Conservation (phyloP, 1,140 invertebrate species). For the Adelges cooleyi region DNA sequence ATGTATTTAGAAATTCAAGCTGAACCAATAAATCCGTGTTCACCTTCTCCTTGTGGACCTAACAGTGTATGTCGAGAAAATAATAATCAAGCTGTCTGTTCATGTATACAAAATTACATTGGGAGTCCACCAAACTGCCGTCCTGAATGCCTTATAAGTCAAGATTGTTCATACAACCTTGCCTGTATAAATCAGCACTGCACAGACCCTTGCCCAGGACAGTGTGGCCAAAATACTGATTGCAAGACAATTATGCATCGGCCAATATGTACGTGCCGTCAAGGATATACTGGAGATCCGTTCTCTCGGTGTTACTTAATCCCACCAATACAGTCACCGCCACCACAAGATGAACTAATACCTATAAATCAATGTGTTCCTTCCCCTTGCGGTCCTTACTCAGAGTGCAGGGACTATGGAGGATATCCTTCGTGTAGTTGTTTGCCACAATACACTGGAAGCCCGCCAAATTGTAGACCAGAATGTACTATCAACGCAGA, state of each 20-base stretch:
- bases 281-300: constrained; percentile 56
- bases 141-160: constrained; percentile 42
- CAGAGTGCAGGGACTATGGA: constrained; percentile 41
- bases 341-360: constrained; percentile 32
- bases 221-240: constrained; percentile 46
- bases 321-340: constrained; percentile 33
- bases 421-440: constrained; percentile 39
- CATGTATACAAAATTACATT: constrained; percentile 39
- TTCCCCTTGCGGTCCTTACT: constrained; percentile 45
- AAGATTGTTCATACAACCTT: constrained; percentile 40
- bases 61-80: constrained; percentile 50
- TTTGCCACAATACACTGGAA: constrained; percentile 37
- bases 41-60: constrained; percentile 47
- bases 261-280: constrained; percentile 59
- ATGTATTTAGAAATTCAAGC: constrained; percentile 30
- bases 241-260: constrained; percentile 64
- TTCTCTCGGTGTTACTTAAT: constrained; percentile 42
- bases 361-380: constrained; percentile 38
- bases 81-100: constrained; percentile 48
- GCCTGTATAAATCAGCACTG: constrained; percentile 44
- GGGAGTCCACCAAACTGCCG: constrained; percentile 43
- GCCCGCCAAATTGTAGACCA: constrained; percentile 41
- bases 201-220: constrained; percentile 42
- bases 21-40: constrained; percentile 38
- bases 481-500: constrained; percentile 39